Base-by-base conservation (phyloP, 2,113 vertebrate species). In the Amblyornis subalaris region DNA sequence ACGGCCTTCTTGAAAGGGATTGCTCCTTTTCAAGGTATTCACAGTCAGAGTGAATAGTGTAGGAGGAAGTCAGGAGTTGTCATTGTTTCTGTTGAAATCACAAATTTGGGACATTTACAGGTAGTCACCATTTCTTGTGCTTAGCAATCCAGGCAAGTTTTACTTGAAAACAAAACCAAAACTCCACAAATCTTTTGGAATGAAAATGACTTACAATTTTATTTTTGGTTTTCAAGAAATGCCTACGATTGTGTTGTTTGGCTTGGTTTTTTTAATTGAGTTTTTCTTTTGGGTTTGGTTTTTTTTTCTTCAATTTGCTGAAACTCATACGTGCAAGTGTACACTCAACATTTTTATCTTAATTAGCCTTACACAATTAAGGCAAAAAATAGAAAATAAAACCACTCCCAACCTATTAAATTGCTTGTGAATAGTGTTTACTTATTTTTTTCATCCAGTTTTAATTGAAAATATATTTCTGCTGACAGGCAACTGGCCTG, bases 181-280 rank as follows among this genome's bases (percentile, higher is more conserved):
- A 13, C 1, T 2, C 5, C 11, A 76, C 6, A 76, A 24, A 60
- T 55, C 0, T 48, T 75, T 75, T n/a, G 4, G 13, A 16, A 8
- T 73, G 3, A 47, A 85, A 88, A 78, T 31, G 0, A 17, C 4
- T 2, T 5, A 2, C 0, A 6, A 3, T 8, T 50, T n/a, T 47
- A 16, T 23, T 50, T 47, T 28, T 55, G 7, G 8, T 42, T 53
- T 11, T 18, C 33, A 23, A 51, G 9, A 58, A 73, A 58, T 45
- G 7, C 3, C 23, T 24, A 28, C 26, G 12, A 48, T 17, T 50
- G 42, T 47, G 2, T 29, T 45, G 7, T 48, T 44, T 55, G 3
- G 1, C 1, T 29, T n/a, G 9, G 17, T 45, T 31, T 61, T 50
- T 4, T 4, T 3, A 61, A 47, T 47, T 47, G 19, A 18, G 12